These are phyloP conservation scores for Hapalemur alaotrensis DNA, from an alignment of 2,797 vertebrate genomes.

Conservation along the genomic window DNA sequence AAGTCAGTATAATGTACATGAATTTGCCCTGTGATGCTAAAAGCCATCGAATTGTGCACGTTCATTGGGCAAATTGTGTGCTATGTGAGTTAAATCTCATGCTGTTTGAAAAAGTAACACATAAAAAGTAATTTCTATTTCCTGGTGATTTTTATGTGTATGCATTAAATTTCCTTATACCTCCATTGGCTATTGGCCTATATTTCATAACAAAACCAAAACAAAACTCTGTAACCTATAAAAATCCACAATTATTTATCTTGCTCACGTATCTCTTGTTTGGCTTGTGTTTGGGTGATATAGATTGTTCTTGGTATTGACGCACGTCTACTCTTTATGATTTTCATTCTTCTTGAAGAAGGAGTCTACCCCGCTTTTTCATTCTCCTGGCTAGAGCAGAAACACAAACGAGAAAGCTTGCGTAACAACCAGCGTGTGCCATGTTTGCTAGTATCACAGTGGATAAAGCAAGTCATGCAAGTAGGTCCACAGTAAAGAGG, in stretches of 20 bases:
- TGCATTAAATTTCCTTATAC: neutral
- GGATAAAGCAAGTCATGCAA: neutral
- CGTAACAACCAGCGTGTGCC: neutral
- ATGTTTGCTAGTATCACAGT: neutral
- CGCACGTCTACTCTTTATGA: neutral
- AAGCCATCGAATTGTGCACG: neutral
- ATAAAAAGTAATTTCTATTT: neutral
- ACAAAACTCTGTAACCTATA: neutral
- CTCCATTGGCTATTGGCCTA: neutral
- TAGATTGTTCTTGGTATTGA: neutral
- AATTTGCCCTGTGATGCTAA: too few species aligned
- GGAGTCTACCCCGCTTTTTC: neutral
- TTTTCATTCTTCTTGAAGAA: neutral
- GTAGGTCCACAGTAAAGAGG: neutral
- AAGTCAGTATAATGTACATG: too few species aligned
- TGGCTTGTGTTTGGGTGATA: neutral
- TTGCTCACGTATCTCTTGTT: neutral
- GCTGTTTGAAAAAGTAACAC: neutral
- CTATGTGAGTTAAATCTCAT: neutral
- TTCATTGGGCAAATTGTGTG: neutral
- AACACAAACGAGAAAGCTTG: neutral
- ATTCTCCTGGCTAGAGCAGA: neutral
- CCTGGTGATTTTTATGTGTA: neutral
- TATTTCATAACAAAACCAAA: neutral
- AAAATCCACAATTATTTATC: neutral